A percentile compares a stretch with the other conserved stretches of the same genome.
These are phyloP conservation scores for Teleogryllus oceanicus DNA, from an alignment of 2,888 invertebrate genomes.

Conservation along the genomic window DNA sequence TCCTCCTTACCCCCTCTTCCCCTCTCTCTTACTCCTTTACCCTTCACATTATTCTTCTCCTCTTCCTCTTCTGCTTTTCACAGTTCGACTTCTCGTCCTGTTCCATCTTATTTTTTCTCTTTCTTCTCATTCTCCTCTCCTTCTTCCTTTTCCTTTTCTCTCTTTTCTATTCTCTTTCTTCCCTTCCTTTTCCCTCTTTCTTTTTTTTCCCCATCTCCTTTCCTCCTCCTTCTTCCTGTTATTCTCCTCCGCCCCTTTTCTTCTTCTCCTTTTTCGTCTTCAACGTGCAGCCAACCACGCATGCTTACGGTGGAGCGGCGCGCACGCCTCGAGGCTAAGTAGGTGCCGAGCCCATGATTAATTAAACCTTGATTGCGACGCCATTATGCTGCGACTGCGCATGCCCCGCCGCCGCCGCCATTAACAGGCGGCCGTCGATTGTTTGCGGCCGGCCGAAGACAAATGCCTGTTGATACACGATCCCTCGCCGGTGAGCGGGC, in stretches of 20 bases:
- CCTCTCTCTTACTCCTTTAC: neutral
- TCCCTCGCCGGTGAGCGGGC: no score
- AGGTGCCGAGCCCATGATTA: no score
- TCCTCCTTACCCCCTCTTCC: no score
- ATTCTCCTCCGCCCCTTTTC: neutral
- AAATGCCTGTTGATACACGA: no score
- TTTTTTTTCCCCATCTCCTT: neutral
- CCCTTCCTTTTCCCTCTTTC: neutral
- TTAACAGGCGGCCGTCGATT: no score
- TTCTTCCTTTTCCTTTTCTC: neutral
- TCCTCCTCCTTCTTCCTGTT: neutral
- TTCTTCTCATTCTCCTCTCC: neutral
- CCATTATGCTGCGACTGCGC: no score
- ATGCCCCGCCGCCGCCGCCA: no score
- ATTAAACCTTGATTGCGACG: no score
- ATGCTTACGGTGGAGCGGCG: no score
- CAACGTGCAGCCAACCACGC: no score
- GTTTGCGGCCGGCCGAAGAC: no score
- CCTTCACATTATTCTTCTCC: neutral
- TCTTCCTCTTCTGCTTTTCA: neutral
- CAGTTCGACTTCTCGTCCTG: neutral
- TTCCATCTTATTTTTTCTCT: neutral
- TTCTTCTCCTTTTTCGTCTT: neutral
- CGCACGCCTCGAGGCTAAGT: no score
- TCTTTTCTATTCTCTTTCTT: neutral